A percentile compares a stretch with the other conserved stretches of the same genome.
Conservation (phyloP, 2,113 vertebrate species). For the Ivindomyrus marchei region DNA sequence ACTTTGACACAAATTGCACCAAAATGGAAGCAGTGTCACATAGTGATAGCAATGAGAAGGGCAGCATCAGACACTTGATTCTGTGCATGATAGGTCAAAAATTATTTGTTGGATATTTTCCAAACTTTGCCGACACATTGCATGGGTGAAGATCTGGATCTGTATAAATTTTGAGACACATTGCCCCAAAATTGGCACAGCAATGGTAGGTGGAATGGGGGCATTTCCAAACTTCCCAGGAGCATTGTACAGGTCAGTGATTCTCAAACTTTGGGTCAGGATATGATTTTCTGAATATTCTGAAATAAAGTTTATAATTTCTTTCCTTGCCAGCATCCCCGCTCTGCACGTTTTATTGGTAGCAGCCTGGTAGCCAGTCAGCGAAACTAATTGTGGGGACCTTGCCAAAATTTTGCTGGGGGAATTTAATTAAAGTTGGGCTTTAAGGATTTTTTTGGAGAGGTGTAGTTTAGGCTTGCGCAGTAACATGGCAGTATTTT, state of each 20-base stretch:
- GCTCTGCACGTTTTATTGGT: not conserved
- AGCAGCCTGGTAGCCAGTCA: not conserved
- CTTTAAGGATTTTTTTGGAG: not conserved
- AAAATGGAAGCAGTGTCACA: no score
- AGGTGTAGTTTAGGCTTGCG: not conserved
- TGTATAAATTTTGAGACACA: no score
- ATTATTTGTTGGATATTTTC: no score
- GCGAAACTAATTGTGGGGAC: not conserved
- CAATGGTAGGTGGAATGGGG: no score
- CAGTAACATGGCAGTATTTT: not conserved
- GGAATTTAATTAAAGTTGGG: not conserved
- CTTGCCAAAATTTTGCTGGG: not conserved
- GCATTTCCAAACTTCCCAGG: not conserved
- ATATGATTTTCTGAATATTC: not conserved
- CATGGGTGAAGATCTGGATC: no score
- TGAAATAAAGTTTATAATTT: not conserved
- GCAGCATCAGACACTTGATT: no score
- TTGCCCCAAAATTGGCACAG: no score
- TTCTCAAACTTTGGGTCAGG: not conserved
- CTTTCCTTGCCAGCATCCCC: not conserved
- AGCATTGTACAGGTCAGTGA: not conserved
- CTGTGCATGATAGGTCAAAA: no score
- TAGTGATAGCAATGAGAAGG: no score
- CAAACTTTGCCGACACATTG: no score
- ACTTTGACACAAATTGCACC: no score